A percentile compares a stretch with the other conserved stretches of the same genome.
Conservation (phyloP, 2,888 invertebrate species). For the Odontocolon sp. region DNA sequence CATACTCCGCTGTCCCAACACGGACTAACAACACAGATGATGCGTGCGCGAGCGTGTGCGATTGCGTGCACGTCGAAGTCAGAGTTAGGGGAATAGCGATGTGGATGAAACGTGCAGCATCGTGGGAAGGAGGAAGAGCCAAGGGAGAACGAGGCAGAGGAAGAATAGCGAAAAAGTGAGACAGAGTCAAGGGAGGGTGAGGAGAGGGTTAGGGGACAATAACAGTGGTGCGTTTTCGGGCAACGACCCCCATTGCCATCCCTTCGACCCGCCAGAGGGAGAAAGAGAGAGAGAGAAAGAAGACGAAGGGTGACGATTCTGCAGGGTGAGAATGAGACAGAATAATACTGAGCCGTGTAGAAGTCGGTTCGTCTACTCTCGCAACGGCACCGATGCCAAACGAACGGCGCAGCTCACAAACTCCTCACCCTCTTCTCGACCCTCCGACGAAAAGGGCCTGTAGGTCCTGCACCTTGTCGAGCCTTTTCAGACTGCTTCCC, state of each 20-base stretch:
- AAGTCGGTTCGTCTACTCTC: conserved; percentile 57
- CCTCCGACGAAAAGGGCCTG: conserved; percentile 34
- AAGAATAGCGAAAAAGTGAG: conserved; percentile 31
- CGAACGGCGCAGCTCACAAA: conserved; percentile 49
- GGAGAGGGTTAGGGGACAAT: conserved; percentile 74
- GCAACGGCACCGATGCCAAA: conserved; percentile 53
- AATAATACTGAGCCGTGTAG: conserved; percentile 28
- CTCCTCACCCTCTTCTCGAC: conserved; percentile 25
- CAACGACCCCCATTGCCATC: conserved; percentile 79
- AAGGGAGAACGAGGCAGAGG: conserved; percentile 32
- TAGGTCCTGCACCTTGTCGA: conserved; percentile 58
- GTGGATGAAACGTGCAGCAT: conserved; percentile 31
- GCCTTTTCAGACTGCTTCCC: conserved; percentile 41
- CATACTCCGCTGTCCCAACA: conserved; percentile 20
- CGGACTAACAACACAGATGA: not conserved
- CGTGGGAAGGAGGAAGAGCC: conserved; percentile 44
- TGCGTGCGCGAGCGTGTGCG: conserved; percentile 60
- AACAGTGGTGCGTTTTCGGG: conserved; percentile 79
- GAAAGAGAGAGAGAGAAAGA: conserved; percentile 21
- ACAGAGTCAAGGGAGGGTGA: conserved; percentile 54
- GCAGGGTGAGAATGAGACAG: conserved; percentile 24
- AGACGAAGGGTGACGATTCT: conserved; percentile 6
- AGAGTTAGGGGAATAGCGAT: conserved; percentile 65
- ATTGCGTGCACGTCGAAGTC: conserved; percentile 68
- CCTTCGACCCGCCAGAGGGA: conserved; percentile 69